These are phyloP conservation scores for Tuta absoluta DNA, from an alignment of 2,888 invertebrate species.

Conservation along the genomic window DNA sequence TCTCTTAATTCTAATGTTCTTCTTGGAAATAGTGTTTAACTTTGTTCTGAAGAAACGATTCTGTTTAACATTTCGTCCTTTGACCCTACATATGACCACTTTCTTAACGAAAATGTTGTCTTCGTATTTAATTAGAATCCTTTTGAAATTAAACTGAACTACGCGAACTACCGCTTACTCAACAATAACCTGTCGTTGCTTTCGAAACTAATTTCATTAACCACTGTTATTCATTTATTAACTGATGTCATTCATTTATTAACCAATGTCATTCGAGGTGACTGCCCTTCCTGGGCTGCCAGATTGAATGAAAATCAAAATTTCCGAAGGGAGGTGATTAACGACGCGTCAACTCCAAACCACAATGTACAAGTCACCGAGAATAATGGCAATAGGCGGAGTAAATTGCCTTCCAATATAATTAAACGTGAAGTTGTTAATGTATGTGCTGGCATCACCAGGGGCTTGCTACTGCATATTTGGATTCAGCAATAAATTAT, in stretches of 20 bases:
- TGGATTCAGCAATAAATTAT: not conserved
- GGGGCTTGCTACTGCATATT: not conserved
- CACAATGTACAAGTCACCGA: slow-evolving; percentile 72
- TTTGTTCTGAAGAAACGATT: too few relatives aligned
- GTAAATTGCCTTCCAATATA: slow-evolving; percentile 69
- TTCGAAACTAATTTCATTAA: slow-evolving; percentile 51
- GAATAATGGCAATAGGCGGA: slow-evolving; percentile 61
- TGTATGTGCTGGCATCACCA: slow-evolving; percentile 4
- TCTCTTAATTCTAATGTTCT: slow-evolving; percentile 50
- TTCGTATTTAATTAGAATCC: slow-evolving; percentile 23
- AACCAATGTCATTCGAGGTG: slow-evolving; percentile 57
- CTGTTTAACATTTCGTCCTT: too few relatives aligned
- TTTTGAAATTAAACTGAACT: slow-evolving; percentile 26
- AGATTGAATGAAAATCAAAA: slow-evolving; percentile 78
- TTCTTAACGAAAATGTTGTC: slow-evolving; percentile 1
- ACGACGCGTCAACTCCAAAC: slow-evolving; percentile 74
- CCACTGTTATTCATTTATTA: slow-evolving; percentile 68
- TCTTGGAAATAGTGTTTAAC: too few relatives aligned
- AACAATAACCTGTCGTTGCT: slow-evolving; percentile 13
- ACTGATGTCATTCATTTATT: slow-evolving; percentile 56
- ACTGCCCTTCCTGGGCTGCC: slow-evolving; percentile 45
- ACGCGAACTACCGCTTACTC: slow-evolving; percentile 21
- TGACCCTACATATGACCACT: too few relatives aligned
- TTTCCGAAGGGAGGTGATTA: slow-evolving; percentile 71
- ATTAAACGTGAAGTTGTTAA: slow-evolving; percentile 50